Conservation (phyloP, 2,888 invertebrate genomes). For the Molorchus minor region DNA sequence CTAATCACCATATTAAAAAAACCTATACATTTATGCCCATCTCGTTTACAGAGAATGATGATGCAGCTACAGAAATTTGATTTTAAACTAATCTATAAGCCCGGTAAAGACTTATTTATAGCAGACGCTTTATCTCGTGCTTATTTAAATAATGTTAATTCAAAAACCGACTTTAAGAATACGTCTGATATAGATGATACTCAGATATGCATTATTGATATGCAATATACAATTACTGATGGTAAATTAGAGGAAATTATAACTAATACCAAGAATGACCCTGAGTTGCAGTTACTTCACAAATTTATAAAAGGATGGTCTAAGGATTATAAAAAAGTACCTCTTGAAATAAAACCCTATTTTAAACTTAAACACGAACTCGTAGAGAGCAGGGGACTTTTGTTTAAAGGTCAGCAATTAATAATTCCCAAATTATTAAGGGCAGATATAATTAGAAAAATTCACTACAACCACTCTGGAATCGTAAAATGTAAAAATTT, state of each 20-base stretch:
- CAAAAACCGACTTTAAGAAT: slow-evolving; percentile 20
- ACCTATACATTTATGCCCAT: neutral
- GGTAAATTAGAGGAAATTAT: slow-evolving; percentile 26
- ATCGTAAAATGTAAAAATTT: slow-evolving; percentile 28
- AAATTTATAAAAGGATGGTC: slow-evolving; percentile 29
- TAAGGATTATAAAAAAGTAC: slow-evolving; percentile 22
- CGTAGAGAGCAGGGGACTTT: slow-evolving; percentile 20
- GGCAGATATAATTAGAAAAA: slow-evolving; percentile 27
- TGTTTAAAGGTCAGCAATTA: slow-evolving; percentile 25
- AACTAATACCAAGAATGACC: slow-evolving; percentile 22
- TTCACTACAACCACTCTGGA: slow-evolving; percentile 34
- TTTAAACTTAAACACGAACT: slow-evolving; percentile 24
- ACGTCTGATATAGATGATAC: too few relatives aligned
- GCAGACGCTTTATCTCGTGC: slow-evolving; percentile 17
- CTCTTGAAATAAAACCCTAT: slow-evolving; percentile 23
- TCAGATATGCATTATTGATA: slow-evolving; percentile 14
- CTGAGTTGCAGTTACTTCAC: slow-evolving; percentile 11
- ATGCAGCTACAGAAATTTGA: slow-evolving; percentile 3
- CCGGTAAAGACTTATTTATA: slow-evolving; percentile 7
- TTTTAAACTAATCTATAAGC: neutral
- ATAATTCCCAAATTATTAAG: slow-evolving; percentile 30
- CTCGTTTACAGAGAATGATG: slow-evolving; percentile 4
- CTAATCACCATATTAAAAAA: neutral
- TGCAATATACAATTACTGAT: slow-evolving; percentile 22
- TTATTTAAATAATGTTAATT: slow-evolving; percentile 1